Evolutionary conservation across 2,113 vertebrate genomes (phyloP).

Genomic region (Abramis brama): DNA sequence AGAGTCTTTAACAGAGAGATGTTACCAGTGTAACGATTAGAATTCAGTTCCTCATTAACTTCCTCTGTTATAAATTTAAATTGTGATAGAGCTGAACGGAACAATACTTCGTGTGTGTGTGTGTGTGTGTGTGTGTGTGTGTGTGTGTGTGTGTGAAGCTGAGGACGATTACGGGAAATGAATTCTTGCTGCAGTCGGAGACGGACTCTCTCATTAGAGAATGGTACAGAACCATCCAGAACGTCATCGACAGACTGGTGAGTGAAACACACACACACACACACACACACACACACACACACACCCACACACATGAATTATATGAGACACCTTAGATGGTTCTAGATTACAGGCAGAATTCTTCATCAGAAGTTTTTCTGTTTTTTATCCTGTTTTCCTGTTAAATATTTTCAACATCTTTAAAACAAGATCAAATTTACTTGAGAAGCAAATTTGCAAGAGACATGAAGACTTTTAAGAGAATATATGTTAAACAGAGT

Average conservation of each 20-base stretch:
- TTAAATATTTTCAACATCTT: too few species aligned
- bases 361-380: too few species aligned
- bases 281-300: not conserved
- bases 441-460: too few species aligned
- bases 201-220: slow-evolving; percentile 81
- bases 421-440: too few species aligned
- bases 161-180: slow-evolving; percentile 87
- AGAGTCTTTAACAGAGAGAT: not conserved
- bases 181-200: slow-evolving; percentile 91
- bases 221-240: slow-evolving; percentile 84
- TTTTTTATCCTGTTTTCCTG: too few species aligned
- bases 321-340: too few species aligned
- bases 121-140: not conserved
- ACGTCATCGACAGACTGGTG: slow-evolving; percentile 85
- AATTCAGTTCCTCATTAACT: not conserved
- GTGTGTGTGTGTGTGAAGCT: slow-evolving; percentile 71
- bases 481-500: too few species aligned
- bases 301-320: not conserved
- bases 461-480: too few species aligned
- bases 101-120: not conserved
- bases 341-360: too few species aligned
- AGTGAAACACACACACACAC: slow-evolving; percentile 58
- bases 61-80: slow-evolving; percentile 44
- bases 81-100: not conserved
- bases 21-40: not conserved